Evolutionary conservation across 2,797 vertebrate genomes (phyloP).

Genomic region (Alosa sapidissima): DNA sequence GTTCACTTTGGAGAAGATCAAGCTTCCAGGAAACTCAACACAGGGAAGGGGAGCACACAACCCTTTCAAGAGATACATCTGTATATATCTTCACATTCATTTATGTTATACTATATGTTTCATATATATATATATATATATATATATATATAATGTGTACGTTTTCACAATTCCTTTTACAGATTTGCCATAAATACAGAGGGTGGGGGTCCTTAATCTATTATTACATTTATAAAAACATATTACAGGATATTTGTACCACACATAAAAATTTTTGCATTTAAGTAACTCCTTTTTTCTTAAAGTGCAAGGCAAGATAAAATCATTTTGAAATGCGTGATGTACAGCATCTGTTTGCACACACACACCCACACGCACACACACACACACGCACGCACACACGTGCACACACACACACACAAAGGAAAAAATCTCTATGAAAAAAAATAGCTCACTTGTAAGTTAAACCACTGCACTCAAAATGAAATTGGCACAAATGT

Average conservation of each 20-base stretch:
- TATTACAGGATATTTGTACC: conserved; percentile 48
- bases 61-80: conserved; percentile 33
- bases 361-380: background rate
- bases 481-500: conserved; percentile 70
- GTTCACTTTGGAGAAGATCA: conserved; percentile 10
- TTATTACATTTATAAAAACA: conserved; percentile 53
- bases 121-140: conserved; percentile 60
- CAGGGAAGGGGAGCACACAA: conserved; percentile 23
- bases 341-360: conserved; percentile 43
- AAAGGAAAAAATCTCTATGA: background rate
- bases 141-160: conserved; percentile 53
- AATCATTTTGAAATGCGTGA: conserved; percentile 76
- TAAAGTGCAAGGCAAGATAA: conserved; percentile 82
- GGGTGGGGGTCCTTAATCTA: background rate
- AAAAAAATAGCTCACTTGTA: conserved; percentile 35
- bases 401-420: background rate
- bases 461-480: conserved; percentile 53
- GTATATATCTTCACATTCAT: conserved; percentile 51
- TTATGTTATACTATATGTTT: conserved; percentile 63
- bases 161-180: conserved; percentile 50
- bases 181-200: conserved; percentile 69
- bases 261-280: conserved; percentile 45
- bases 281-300: conserved; percentile 49
- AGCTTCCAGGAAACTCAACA: conserved; percentile 17
- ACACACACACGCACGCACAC: background rate